phyloP scores from a whole-genome alignment of 2,113 vertebrate species.

The Rhinoderma darwinii region DNA sequence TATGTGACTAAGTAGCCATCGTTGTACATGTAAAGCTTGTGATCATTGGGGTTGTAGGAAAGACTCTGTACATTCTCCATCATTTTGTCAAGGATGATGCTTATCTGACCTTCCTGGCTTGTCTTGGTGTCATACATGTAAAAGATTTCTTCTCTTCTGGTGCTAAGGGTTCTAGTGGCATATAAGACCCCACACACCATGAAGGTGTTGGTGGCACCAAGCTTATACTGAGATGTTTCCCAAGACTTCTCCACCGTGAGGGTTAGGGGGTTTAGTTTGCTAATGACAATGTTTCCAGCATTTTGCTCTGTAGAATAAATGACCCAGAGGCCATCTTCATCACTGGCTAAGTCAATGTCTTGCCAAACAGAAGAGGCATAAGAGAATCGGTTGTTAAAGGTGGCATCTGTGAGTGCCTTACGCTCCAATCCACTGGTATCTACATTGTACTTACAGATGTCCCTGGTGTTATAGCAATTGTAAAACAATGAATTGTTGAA shows the following conservation, averaged over 20 bases:
- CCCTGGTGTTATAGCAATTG: constrained; percentile 65
- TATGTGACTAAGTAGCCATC: constrained; percentile 75
- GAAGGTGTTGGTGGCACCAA: constrained; percentile 88
- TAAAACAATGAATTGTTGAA: constrained; percentile 81
- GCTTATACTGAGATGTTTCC: constrained; percentile 81
- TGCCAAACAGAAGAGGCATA: constrained; percentile 85
- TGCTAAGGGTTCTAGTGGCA: constrained; percentile 78
- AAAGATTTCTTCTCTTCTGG: constrained; percentile 86
- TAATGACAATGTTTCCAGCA: constrained; percentile 89
- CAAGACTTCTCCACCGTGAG: constrained; percentile 87
- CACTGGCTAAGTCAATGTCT: constrained; percentile 87
- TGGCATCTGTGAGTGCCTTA: constrained; percentile 73
- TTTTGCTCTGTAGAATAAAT: constrained; percentile 90
- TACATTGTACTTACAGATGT: constrained; percentile 72
- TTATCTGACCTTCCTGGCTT: constrained; percentile 65
- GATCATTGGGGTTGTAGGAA: constrained; percentile 74
- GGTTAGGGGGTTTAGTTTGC: constrained; percentile 89
- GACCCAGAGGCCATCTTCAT: constrained; percentile 93
- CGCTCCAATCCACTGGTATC: constrained; percentile 63
- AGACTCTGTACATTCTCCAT: constrained; percentile 73
- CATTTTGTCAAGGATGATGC: constrained; percentile 70
- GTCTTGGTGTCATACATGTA: constrained; percentile 87
- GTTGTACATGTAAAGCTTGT: constrained; percentile 74
- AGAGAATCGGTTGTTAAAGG: constrained; percentile 85
- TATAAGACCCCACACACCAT: constrained; percentile 94